phyloP scores from a whole-genome alignment of 30 jellyfish, hydroid and myxozoan species.

The Phacellophora camtschatica region DNA sequence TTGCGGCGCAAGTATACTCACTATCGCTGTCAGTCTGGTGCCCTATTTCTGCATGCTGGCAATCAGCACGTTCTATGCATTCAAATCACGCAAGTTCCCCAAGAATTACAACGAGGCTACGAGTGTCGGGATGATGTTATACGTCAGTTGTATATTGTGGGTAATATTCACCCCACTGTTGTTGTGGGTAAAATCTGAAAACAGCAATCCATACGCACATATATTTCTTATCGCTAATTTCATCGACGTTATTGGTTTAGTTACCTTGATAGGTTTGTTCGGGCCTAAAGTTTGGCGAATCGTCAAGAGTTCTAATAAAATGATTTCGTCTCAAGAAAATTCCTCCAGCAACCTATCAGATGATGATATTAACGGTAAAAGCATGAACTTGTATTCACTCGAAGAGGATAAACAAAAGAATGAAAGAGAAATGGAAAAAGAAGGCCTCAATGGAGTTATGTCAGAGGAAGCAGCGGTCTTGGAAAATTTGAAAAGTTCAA shows the following conservation, averaged over 20 bases:
- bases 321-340: no score
- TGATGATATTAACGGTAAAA: no score
- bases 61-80: constrained; percentile 48
- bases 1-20: constrained; percentile 12
- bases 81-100: constrained; percentile 60
- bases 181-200: constrained; percentile 8
- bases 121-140: constrained; percentile 43
- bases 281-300: constrained; percentile 19
- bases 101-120: constrained; percentile 54
- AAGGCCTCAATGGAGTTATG: no score
- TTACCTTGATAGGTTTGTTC: not conserved
- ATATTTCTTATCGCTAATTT: constrained; percentile 31
- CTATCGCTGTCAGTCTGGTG: constrained; percentile 6
- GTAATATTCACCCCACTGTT: constrained; percentile 53
- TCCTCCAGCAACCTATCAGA: no score
- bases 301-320: no score
- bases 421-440: no score
- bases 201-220: constrained; percentile 4
- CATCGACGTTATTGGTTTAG: constrained; percentile 5
- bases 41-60: constrained; percentile 44
- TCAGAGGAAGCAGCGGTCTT: no score
- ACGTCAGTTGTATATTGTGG: constrained; percentile 46
- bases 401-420: no score
- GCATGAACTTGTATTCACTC: no score
- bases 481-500: no score